Percentiles rank a stretch among this genome's conserved stretches.
Conservation (phyloP, 2,113 vertebrate genomes). For the Orcinus orca region DNA sequence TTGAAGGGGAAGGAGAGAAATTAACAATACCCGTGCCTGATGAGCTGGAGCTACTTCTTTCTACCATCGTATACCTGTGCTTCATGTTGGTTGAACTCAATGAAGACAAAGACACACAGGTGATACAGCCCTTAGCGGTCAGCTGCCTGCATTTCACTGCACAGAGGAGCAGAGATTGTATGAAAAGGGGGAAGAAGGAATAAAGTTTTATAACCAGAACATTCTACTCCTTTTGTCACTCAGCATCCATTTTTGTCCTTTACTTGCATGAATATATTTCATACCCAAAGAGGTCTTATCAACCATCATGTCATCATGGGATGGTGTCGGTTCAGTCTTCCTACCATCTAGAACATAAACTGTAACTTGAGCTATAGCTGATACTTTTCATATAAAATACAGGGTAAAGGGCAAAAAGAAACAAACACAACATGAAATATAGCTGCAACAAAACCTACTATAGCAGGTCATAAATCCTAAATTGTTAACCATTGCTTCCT, state of each 20-base stretch:
- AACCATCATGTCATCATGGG: neutral
- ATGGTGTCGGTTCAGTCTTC: neutral
- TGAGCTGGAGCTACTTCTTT: neutral
- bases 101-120: neutral
- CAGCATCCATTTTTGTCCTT: neutral
- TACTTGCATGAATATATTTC: neutral
- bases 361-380: neutral
- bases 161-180: neutral
- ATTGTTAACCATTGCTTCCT: neutral
- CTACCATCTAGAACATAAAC: neutral
- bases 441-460: neutral
- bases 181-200: neutral
- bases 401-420: neutral
- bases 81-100: neutral
- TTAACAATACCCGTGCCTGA: neutral
- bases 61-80: fast-evolving
- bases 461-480: neutral
- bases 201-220: neutral
- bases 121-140: neutral
- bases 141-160: neutral
- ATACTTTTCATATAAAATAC: neutral
- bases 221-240: neutral
- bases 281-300: neutral
- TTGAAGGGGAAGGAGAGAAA: neutral
- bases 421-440: neutral